Evolutionary conservation across 2,797 vertebrate species (phyloP).

Genomic region (Sylvia borin): DNA sequence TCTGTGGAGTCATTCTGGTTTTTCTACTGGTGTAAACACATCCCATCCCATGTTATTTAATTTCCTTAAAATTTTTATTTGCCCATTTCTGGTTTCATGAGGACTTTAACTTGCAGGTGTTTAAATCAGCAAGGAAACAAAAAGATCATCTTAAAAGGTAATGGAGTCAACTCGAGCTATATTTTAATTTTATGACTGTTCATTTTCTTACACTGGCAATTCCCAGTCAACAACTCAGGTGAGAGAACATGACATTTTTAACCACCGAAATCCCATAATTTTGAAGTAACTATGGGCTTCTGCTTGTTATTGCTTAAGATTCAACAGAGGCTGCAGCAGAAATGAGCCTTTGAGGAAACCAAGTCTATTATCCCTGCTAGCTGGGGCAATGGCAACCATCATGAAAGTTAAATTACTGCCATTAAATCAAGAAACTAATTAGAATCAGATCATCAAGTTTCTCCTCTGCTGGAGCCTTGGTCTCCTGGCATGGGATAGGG

Average conservation of each 20-base stretch:
- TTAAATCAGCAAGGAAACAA: conserved; percentile 24
- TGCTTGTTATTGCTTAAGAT: conserved; percentile 38
- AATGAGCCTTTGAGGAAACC: conserved; percentile 33
- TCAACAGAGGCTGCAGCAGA: neutral
- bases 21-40: neutral
- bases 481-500: neutral
- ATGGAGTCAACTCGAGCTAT: neutral
- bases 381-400: neutral
- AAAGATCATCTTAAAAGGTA: neutral
- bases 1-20: neutral
- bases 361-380: neutral
- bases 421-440: conserved; percentile 58
- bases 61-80: neutral
- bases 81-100: neutral
- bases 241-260: neutral
- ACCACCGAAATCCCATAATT: neutral
- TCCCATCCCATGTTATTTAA: neutral
- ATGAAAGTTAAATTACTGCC: neutral
- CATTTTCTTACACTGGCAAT: neutral
- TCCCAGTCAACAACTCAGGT: neutral
- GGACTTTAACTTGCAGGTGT: conserved; percentile 23
- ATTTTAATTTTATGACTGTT: conserved; percentile 5
- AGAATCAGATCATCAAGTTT: conserved; percentile 24
- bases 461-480: neutral
- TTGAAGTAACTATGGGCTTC: neutral